A percentile compares a stretch with the other conserved stretches of the same genome.
phyloP scores from a whole-genome alignment of 1,140 invertebrate species.

The Drosophila mauritiana region DNA sequence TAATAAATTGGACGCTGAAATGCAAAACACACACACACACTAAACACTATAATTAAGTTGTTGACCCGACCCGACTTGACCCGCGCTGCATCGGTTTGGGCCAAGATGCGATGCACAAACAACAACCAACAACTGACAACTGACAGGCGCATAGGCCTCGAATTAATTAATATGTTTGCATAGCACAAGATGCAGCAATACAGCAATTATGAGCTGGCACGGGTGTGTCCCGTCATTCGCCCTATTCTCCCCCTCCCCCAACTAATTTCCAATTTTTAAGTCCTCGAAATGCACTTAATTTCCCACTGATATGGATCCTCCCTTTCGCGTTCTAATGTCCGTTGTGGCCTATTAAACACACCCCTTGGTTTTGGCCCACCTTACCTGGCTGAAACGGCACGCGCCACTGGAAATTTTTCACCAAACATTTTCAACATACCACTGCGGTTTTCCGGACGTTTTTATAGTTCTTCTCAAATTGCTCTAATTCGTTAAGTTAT shows the following conservation, averaged over 20 bases:
- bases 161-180: conserved; percentile 74
- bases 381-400: conserved; percentile 45
- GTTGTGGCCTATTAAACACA: conserved; percentile 76
- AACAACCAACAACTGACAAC: conserved; percentile 8
- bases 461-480: conserved; percentile 77
- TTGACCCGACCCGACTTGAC: conserved; percentile 57
- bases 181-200: conserved; percentile 43
- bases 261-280: conserved; percentile 1
- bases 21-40: conserved; percentile 33
- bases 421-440: conserved; percentile 49
- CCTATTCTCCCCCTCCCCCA: neutral
- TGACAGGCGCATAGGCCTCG: conserved; percentile 75
- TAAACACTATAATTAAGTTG: conserved; percentile 72
- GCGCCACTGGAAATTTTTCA: conserved; percentile 39
- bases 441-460: conserved; percentile 72
- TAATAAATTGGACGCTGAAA: conserved; percentile 46
- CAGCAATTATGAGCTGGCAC: conserved; percentile 41
- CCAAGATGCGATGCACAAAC: conserved; percentile 23
- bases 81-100: conserved; percentile 18
- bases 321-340: conserved; percentile 58
- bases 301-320: conserved; percentile 54
- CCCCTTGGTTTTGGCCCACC: conserved; percentile 7
- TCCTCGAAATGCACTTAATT: conserved; percentile 55
- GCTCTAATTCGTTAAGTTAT: conserved; percentile 78
- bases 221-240: conserved; percentile 10